Evolutionary conservation across 2,888 invertebrate species (phyloP).

Genomic region (Ceriagrion tenellum): DNA sequence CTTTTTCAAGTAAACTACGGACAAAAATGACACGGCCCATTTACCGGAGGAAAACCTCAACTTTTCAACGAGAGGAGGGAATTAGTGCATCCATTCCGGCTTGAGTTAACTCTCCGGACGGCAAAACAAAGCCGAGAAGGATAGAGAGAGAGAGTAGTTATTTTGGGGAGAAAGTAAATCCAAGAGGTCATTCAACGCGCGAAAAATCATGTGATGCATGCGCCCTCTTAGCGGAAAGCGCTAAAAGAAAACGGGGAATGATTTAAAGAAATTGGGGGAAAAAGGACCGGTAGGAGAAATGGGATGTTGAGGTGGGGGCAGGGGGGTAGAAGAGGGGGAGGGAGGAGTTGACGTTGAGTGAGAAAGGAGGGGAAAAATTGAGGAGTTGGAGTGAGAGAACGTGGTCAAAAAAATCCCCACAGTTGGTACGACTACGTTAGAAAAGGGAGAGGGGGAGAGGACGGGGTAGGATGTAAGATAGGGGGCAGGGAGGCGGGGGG

Average conservation of each 20-base stretch:
- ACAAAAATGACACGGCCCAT: not conserved
- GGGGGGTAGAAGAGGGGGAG: not conserved
- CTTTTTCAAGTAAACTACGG: not conserved
- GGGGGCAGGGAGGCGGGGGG: not conserved
- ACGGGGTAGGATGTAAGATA: not conserved
- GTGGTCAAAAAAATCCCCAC: not conserved
- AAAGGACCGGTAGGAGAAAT: not conserved
- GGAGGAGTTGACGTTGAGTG: not conserved
- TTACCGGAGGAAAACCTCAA: not conserved
- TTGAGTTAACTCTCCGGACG: not conserved
- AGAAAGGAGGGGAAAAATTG: not conserved
- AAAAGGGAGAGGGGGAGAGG: not conserved
- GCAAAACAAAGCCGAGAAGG: not conserved
- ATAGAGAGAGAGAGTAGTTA: not conserved
- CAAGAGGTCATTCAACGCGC: not conserved
- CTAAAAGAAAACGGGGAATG: not conserved
- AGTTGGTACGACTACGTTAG: not conserved
- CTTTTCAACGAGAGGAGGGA: not conserved
- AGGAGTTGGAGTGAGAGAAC: not conserved
- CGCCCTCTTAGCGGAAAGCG: not conserved
- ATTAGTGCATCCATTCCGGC: not conserved
- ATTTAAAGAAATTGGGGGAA: not conserved
- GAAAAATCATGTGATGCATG: constrained; percentile 2
- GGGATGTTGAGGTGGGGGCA: not conserved
- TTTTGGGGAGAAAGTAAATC: not conserved